phyloP scores from a whole-genome alignment of 2,888 invertebrate species.

The Pediacus dermestoides region DNA sequence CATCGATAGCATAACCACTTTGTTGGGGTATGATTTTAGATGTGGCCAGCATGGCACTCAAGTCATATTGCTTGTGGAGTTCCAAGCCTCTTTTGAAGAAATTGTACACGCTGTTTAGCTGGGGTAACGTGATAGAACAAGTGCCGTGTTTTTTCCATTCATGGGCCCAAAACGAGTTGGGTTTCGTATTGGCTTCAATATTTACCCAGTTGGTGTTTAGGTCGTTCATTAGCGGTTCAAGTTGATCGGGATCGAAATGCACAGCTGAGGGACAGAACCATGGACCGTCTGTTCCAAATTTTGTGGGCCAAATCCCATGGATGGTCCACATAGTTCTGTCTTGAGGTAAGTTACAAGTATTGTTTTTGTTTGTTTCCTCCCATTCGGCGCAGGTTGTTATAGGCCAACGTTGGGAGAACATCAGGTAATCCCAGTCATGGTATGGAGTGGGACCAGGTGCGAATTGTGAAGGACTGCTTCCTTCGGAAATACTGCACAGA shows the following conservation, averaged over 20 bases:
- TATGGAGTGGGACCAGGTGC: no score
- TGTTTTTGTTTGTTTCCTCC: conserved; percentile 58
- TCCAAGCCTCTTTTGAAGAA: conserved; percentile 66
- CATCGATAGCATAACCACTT: conserved; percentile 49
- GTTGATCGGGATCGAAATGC: conserved; percentile 60
- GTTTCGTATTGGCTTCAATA: conserved; percentile 56
- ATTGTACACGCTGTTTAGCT: conserved; percentile 60
- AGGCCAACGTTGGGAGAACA: conserved; percentile 82
- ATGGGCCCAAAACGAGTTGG: conserved; percentile 68
- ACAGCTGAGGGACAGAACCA: conserved; percentile 67
- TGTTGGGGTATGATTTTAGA: conserved; percentile 53
- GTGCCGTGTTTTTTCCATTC: conserved; percentile 85
- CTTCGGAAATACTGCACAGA: no score
- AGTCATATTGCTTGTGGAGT: conserved; percentile 59
- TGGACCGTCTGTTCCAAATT: conserved; percentile 62
- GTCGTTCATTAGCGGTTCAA: conserved; percentile 54
- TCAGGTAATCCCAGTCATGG: conserved; percentile 64
- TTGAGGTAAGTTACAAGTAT: conserved; percentile 63
- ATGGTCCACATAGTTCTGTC: conserved; percentile 67
- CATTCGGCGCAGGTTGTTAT: conserved; percentile 68
- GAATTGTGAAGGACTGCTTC: no score
- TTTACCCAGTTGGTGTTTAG: conserved; percentile 64
- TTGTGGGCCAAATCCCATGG: conserved; percentile 82
- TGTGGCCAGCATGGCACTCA: conserved; percentile 57
- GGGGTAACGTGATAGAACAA: conserved; percentile 61